Base-by-base conservation (phyloP, 2,113 vertebrate genomes). In the Ceyx margarethae region DNA sequence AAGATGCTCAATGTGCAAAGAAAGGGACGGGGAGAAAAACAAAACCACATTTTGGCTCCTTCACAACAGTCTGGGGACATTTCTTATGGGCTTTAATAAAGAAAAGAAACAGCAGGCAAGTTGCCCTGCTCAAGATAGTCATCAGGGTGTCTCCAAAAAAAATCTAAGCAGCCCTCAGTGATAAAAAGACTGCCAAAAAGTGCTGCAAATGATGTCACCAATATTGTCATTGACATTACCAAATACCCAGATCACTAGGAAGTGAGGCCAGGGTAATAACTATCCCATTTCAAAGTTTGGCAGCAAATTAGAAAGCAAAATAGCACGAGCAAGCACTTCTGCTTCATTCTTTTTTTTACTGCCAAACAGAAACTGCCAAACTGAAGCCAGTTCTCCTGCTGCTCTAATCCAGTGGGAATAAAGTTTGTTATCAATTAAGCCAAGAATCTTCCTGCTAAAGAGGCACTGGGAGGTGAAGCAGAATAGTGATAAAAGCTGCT, bases 221-320 rank as follows among this genome's bases (percentile, higher is more conserved):
- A 75, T 29, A 90, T 1, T 69, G 43, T 54, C 73, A 94, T 78
- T 78, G 69, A 76, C 28, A 67, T 74, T 62, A 83, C n/a, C 51
- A 86, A 91, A 74, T 15, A 66, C 71, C 45, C 51, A 90, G 29
- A 93, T 71, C 74, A 85, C 42, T 28, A 91, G 29, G 71, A 86
- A 92, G 56, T 15, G 7, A 8, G 5, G 29, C 77, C 28, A 67
- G 29, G 71, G 64, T 43, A 96, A 54, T 64, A 94, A 76, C 28
- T 69, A 84, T 22, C 48, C 78, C 90, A 92, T 87, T 92, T 78
- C 84, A 86, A 89, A 58, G 33, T 78, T 28, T 86, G 67, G 51
- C 88, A 92, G 80, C 40, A 82, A 94, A 95, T 90, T 17, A 95
- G 9, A 78, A 54, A 80, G 69, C 26, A 94, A 85, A 93, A 91